These are phyloP conservation scores for Coboldia fuscipes DNA, from an alignment of 1,140 invertebrate species.

Conservation along the genomic window DNA sequence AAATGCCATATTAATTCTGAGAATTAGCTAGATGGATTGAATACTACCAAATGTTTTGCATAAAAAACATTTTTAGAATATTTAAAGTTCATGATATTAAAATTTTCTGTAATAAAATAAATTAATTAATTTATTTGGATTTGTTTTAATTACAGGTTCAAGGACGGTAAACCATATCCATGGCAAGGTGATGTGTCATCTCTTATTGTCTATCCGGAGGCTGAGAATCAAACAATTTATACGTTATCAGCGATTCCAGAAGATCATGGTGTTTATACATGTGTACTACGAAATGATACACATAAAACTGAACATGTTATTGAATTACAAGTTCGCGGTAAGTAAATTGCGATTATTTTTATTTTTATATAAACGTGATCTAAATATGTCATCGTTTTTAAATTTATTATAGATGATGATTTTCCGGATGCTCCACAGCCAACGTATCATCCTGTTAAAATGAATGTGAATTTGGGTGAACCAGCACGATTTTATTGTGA, in stretches of 20 bases:
- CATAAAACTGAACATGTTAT: conserved; percentile 37
- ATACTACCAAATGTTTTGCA: no score
- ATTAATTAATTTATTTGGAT: no score
- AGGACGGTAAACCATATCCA: conserved; percentile 49
- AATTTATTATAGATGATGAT: conserved; percentile 3
- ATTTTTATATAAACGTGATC: conserved; percentile 2
- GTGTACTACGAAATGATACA: conserved; percentile 44
- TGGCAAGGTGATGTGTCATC: conserved; percentile 42
- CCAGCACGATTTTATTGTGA: conserved; percentile 45
- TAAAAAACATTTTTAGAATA: no score
- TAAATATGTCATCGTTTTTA: neutral
- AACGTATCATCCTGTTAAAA: conserved; percentile 29
- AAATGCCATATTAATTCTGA: no score
- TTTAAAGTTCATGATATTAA: no score
- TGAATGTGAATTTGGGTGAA: conserved; percentile 29
- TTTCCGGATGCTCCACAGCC: conserved; percentile 27
- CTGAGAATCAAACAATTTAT: conserved; percentile 56
- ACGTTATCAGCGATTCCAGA: conserved; percentile 32
- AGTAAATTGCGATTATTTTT: conserved; percentile 10
- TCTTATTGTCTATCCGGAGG: conserved; percentile 51
- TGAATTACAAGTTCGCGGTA: conserved; percentile 38
- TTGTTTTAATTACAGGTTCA: conserved; percentile 40
- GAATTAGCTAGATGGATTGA: no score
- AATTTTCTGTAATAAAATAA: no score
- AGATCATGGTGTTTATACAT: conserved; percentile 51